Evolutionary conservation across 2,888 invertebrate species (phyloP), one percentile per base, ranked within the genome.

Genomic region (Hermodice carunculata): DNA sequence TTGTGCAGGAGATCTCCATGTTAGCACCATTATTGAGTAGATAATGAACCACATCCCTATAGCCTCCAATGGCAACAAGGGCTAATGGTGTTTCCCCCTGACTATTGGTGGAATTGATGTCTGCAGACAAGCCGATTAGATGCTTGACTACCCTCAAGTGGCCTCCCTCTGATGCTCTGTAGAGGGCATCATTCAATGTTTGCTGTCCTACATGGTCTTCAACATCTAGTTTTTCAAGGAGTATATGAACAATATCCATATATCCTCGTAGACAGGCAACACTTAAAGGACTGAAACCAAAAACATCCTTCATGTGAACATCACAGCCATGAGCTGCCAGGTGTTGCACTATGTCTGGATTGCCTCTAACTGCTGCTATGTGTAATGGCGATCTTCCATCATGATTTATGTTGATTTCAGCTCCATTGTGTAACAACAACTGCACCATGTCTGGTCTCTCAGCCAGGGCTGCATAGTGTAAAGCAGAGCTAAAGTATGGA

Each of bases 211-310:
- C 51, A 6, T 54, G 2, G 24, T 49, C 22, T 14, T 64, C 56
- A n/a, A n/a, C n/a, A n/a, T n/a, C n/a, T n/a, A n/a, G n/a, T n/a
- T n/a, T n/a, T n/a, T n/a, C n/a, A 37, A 61, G 19, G 37, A 70
- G 26, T 40, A 46, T 48, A 26, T 40, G 26, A 3, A 69, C 62
- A 11, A 66, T 64, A 34, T 61, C 51, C 26, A 66, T 19, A 42
- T 69, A 66, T 1, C 70, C 70, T n/a, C 66, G 37, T 34, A 69
- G 29, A 34, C 68, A 70, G 0, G 68, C 62, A 31, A 70, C 58
- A 44, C 61, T 64, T 19, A 70, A 61, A 1, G 70, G 64, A 19
- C 64, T 63, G 64, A 69, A 70, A 19, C 40, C 19, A 46, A 63
- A 70, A 37, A 48, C 40, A 42, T 70, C 70, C 19, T 43, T 31